Conservation (phyloP, 1,140 invertebrate species). For the Bilobella aurantiaca region DNA sequence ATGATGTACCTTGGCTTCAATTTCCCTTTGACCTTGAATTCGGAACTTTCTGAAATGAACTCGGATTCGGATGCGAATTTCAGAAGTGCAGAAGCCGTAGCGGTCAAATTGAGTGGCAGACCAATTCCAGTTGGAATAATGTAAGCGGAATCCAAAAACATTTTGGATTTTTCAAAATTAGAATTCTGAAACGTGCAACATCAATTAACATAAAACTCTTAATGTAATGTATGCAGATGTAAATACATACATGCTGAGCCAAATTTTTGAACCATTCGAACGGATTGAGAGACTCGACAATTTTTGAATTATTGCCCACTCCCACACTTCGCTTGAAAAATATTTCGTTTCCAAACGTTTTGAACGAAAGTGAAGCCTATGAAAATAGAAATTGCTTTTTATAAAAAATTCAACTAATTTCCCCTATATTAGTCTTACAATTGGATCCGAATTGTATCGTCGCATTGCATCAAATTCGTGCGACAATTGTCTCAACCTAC, state of each 20-base stretch:
- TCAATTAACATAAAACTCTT: too few relatives aligned
- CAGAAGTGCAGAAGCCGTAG: conserved; percentile 56
- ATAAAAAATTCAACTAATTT: neutral
- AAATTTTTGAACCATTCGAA: conserved; percentile 16
- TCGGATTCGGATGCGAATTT: conserved; percentile 6
- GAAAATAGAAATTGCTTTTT: conserved; percentile 1
- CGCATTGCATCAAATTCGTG: conserved; percentile 27
- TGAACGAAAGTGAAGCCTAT: conserved; percentile 30
- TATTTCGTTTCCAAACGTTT: conserved; percentile 32
- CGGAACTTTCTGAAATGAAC: conserved; percentile 39
- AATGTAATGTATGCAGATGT: too few relatives aligned
- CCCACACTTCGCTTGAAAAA: conserved; percentile 27
- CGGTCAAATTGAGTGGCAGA: conserved; percentile 67
- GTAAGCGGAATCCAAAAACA: conserved; percentile 75
- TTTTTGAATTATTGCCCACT: conserved; percentile 13
- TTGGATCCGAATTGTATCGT: conserved; percentile 33
- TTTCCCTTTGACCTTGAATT: conserved; percentile 63
- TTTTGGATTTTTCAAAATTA: conserved; percentile 62
- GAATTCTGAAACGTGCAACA: conserved; percentile 56
- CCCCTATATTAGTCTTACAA: conserved; percentile 21
- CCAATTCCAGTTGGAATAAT: conserved; percentile 73
- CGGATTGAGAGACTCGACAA: conserved; percentile 21
- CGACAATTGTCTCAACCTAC: conserved; percentile 21
- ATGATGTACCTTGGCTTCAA: conserved; percentile 55
- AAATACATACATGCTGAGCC: conserved; percentile 17